phyloP scores from a whole-genome alignment of 2,797 vertebrate genomes.

The Pangasius larnaudii region DNA sequence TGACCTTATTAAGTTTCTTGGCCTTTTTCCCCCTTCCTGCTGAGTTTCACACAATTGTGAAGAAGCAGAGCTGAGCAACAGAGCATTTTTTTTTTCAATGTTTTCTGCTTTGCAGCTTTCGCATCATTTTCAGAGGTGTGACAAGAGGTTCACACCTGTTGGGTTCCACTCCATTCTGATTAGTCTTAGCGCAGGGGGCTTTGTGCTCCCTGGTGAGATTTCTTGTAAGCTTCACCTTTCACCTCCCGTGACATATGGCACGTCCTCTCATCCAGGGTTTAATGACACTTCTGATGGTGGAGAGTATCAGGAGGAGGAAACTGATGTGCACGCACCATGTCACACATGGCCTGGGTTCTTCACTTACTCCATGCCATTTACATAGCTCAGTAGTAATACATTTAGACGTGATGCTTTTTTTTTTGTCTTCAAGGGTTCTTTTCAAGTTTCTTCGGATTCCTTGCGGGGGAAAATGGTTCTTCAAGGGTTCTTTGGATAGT shows the following conservation, averaged over 20 bases:
- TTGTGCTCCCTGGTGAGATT: constrained; percentile 23
- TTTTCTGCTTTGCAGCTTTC: constrained; percentile 28
- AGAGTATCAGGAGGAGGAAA: background rate
- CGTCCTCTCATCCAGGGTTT: constrained; percentile 14
- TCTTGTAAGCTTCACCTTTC: background rate
- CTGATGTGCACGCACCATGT: background rate
- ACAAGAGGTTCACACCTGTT: constrained; percentile 21
- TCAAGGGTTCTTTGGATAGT: background rate
- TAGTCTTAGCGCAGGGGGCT: background rate
- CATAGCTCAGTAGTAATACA: background rate
- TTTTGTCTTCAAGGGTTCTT: background rate
- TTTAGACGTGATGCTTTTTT: background rate
- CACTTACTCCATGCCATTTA: background rate
- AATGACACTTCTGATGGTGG: background rate
- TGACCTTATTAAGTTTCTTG: background rate
- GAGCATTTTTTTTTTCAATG: background rate
- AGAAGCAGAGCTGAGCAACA: background rate
- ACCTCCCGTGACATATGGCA: constrained; percentile 9
- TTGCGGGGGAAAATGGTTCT: background rate
- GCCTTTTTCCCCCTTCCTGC: background rate
- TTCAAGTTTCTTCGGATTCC: background rate
- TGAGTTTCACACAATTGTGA: constrained; percentile 29
- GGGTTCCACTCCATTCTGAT: constrained; percentile 27
- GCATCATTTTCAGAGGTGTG: constrained; percentile 38
- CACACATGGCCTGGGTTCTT: background rate